These are phyloP conservation scores for Trigoniulus corallinus DNA, from an alignment of 1,140 invertebrate genomes.

Conservation along the genomic window DNA sequence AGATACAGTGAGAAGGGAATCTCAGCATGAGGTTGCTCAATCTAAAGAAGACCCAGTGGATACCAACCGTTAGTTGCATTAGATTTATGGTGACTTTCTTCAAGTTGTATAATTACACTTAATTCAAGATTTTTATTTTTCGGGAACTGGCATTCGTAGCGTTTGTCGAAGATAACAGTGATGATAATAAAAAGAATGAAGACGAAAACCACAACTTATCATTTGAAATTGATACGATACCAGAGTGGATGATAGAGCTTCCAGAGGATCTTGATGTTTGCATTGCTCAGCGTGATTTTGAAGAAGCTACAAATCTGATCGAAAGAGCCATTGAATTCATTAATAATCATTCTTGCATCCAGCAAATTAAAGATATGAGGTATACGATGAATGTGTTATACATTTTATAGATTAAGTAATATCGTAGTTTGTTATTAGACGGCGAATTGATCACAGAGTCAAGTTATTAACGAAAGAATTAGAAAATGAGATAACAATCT, in stretches of 20 bases:
- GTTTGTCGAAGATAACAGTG: conserved; percentile 6
- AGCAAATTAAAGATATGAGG: conserved; percentile 19
- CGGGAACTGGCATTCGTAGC: not conserved
- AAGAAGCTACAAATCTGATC: conserved; percentile 76
- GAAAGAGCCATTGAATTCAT: conserved; percentile 47
- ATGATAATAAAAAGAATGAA: conserved; percentile 1
- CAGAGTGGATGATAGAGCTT: conserved; percentile 77
- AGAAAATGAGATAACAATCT: conserved; percentile 70
- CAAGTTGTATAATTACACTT: too few relatives aligned
- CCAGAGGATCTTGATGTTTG: conserved; percentile 90
- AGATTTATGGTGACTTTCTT: too few relatives aligned
- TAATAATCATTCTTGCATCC: conserved; percentile 10
- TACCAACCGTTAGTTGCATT: too few relatives aligned
- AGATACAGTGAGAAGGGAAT: conserved; percentile 9
- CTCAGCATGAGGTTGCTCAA: conserved; percentile 26
- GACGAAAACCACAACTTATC: conserved; percentile 14
- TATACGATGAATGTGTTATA: conserved; percentile 5
- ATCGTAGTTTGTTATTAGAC: conserved; percentile 14
- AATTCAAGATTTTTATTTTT: too few relatives aligned
- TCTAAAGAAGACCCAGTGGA: conserved; percentile 24
- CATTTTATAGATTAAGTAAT: not conserved
- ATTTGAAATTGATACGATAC: conserved; percentile 11
- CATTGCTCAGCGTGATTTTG: conserved; percentile 93
- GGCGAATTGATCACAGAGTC: conserved; percentile 52
- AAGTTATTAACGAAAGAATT: conserved; percentile 65